These are phyloP conservation scores for Drosophila mercatorum DNA, from an alignment of 2,888 invertebrate species.

Conservation along the genomic window DNA sequence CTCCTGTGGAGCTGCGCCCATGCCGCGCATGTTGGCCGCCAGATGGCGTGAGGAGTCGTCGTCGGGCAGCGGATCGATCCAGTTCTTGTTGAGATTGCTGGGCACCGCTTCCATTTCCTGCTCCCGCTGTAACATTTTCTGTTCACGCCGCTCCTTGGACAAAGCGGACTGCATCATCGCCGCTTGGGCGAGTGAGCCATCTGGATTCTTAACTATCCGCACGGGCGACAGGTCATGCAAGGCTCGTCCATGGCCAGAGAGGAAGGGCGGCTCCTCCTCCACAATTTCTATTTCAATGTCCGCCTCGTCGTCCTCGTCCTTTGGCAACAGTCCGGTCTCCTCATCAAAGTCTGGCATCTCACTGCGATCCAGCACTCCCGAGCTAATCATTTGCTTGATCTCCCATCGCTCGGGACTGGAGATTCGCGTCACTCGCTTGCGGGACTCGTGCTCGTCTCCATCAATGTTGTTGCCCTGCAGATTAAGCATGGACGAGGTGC, in stretches of 20 bases:
- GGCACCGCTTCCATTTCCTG: slow-evolving; percentile 95
- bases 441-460: slow-evolving; percentile 92
- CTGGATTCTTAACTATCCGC: slow-evolving; percentile 98
- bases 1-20: slow-evolving; percentile 93
- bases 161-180: slow-evolving; percentile 99
- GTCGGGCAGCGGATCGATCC: slow-evolving; percentile 98
- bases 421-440: slow-evolving; percentile 94
- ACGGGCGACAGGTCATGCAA: slow-evolving; percentile 97
- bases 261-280: slow-evolving; percentile 99
- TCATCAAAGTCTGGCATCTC: slow-evolving; percentile 99
- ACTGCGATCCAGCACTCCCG: slow-evolving; percentile 95
- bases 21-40: slow-evolving; percentile 92
- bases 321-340: slow-evolving; percentile 94
- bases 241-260: slow-evolving; percentile 96
- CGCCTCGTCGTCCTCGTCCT: slow-evolving; percentile 97
- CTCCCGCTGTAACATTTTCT: slow-evolving; percentile 97
- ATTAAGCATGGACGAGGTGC: slow-evolving; percentile 86
- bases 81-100: slow-evolving; percentile 94
- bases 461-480: slow-evolving; percentile 86
- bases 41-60: slow-evolving; percentile 89
- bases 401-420: slow-evolving; percentile 99
- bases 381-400: slow-evolving; percentile 98
- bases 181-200: slow-evolving; percentile 98
- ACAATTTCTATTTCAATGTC: slow-evolving; percentile 99
- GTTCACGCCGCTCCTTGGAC: slow-evolving; percentile 97